phyloP scores from a whole-genome alignment of 2,113 vertebrate genomes.

The Xyliphius kryptos region DNA sequence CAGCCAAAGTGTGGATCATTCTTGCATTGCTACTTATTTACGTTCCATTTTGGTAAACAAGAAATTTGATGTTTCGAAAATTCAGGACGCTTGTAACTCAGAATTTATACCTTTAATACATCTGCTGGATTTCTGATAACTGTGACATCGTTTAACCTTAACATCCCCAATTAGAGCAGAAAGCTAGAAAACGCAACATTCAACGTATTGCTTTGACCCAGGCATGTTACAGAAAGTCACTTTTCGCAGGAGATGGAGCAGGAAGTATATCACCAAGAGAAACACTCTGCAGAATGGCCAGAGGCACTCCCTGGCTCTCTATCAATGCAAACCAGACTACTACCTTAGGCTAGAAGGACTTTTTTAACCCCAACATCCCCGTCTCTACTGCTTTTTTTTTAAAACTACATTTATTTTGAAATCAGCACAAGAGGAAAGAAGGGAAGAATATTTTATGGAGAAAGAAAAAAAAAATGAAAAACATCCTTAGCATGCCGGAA shows the following conservation, averaged over 20 bases:
- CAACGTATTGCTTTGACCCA: constrained; percentile 57
- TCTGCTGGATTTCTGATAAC: constrained; percentile 64
- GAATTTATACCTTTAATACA: constrained; percentile 51
- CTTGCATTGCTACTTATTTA: no score
- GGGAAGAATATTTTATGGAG: constrained; percentile 28
- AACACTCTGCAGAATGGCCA: constrained; percentile 60
- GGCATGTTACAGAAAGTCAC: constrained; percentile 49
- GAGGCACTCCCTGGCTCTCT: constrained; percentile 73
- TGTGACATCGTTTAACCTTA: constrained; percentile 62
- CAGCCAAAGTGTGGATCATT: no score
- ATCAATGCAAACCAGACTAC: constrained; percentile 96
- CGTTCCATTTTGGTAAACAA: no score
- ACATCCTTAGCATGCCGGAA: constrained; percentile 85
- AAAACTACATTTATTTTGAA: constrained; percentile 86
- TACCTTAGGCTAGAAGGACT: constrained; percentile 79
- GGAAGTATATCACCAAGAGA: constrained; percentile 60
- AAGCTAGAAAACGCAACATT: constrained; percentile 24
- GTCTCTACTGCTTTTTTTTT: no score
- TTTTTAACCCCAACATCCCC: no score
- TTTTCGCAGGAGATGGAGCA: constrained; percentile 57
- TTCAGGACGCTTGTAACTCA: constrained; percentile 40
- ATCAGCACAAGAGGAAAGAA: constrained; percentile 58
- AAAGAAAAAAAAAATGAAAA: constrained; percentile 85
- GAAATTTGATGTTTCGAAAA: no score
- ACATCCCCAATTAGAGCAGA: constrained; percentile 63